These are phyloP conservation scores for Venturia canescens DNA, from an alignment of 1,140 invertebrate species.

Conservation along the genomic window DNA sequence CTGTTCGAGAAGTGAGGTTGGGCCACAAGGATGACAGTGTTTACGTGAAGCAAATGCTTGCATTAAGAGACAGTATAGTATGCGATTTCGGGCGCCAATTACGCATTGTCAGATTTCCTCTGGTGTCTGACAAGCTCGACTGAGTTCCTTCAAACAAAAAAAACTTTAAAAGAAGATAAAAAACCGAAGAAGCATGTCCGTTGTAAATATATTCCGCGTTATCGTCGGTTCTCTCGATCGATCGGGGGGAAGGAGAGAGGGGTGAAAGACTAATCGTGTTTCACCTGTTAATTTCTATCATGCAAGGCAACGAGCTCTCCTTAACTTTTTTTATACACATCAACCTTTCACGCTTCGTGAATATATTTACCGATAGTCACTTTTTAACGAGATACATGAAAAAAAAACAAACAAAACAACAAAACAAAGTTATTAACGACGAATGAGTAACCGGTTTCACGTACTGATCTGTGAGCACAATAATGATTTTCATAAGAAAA, in stretches of 20 bases:
- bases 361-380: neutral
- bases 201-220: conserved; percentile 43
- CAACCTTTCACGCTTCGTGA: conserved; percentile 26
- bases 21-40: conserved; percentile 87
- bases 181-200: conserved; percentile 37
- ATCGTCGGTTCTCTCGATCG: neutral
- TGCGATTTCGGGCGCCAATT: conserved; percentile 96
- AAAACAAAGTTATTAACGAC: neutral
- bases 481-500: conserved; percentile 31
- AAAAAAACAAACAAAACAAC: neutral
- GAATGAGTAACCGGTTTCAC: neutral
- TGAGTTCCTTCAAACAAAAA: conserved; percentile 65
- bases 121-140: conserved; percentile 84
- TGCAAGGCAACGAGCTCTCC: neutral
- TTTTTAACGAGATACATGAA: neutral
- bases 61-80: conserved; percentile 87
- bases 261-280: neutral
- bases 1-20: conserved; percentile 89
- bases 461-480: conserved; percentile 39
- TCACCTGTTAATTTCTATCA: neutral
- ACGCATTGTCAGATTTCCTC: conserved; percentile 92
- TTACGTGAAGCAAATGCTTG: conserved; percentile 88
- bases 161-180: conserved; percentile 1
- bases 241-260: neutral
- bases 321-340: conserved; percentile 29